Evolutionary conservation across 1,140 invertebrate species (phyloP), one percentile per base, ranked within the genome.

Genomic region (Saccostrea glomerata): DNA sequence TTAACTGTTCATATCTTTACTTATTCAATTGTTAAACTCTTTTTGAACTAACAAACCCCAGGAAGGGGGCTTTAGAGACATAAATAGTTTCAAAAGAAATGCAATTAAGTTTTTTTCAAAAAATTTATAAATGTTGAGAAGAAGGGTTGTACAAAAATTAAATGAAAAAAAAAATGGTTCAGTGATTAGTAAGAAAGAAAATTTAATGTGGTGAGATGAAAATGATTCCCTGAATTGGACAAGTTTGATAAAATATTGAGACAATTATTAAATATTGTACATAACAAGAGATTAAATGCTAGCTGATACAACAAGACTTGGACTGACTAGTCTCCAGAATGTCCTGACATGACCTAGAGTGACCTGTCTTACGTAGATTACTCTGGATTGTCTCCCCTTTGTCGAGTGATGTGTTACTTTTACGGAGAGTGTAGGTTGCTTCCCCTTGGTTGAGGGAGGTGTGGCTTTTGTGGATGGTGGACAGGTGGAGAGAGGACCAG

Each of bases 401-500:
- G 70, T 77, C 30, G 70, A 77, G 70, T 36, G 70, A 77, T 3
- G 15, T 25, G 70, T 77, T 77, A 77, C 70, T 77, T 77, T 77
- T 77, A 77, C 70, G 23, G 23, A 77, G 23, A 77, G 70, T 30
- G 70, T 77, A 77, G 30, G 70, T 77, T 11, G 70, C 70, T 77
- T 77, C 70, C 70, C 30, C 25, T 23, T 20, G 6, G 17, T 66
- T 6, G 70, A 77, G 70, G 30, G 70, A 77, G 1, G 70, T 77
- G 25, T 77, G 70, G 25, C 70, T 77, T 77, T 77, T 77, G 70
- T 77, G 23, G 70, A 77, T 25, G 23, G 70, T 77, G 70, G 70
- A 77, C 23, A 77, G 70, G 25, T 77, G 70, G 70, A 77, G 70
- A 36, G 70, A 77, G 70, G 70, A 77, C 70, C 70, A 77, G 70